These are phyloP conservation scores for Cantharis rustica DNA, from an alignment of 2,888 invertebrate genomes.

Conservation along the genomic window DNA sequence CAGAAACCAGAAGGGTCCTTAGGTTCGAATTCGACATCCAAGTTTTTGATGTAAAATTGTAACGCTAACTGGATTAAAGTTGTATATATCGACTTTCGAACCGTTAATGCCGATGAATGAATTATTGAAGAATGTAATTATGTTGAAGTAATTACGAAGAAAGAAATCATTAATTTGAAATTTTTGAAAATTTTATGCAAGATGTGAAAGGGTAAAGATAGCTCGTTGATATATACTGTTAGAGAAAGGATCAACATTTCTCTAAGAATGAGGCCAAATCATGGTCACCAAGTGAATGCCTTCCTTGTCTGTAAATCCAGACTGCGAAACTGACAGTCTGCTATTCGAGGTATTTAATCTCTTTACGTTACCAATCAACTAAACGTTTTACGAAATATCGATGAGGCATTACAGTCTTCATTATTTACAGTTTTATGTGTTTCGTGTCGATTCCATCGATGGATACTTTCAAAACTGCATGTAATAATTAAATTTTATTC, in stretches of 20 bases:
- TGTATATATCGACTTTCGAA: neutral
- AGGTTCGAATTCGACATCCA: too few species aligned
- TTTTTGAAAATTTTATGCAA: neutral
- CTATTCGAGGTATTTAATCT: slow-evolving; percentile 1
- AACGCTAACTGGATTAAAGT: too few species aligned
- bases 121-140: neutral
- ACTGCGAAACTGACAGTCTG: neutral
- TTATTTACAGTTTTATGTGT: neutral
- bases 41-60: neutral
- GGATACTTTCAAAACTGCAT: neutral
- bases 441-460: neutral
- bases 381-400: neutral
- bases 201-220: neutral
- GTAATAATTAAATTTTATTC: neutral
- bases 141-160: neutral
- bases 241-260: slow-evolving; percentile 2
- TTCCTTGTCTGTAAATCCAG: slow-evolving; percentile 3
- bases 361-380: neutral
- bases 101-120: neutral
- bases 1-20: too few species aligned
- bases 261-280: neutral
- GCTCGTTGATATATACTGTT: neutral
- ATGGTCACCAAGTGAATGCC: slow-evolving; percentile 4
- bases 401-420: neutral
- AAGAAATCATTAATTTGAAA: neutral